These are phyloP conservation scores for Callorhinus ursinus DNA, from an alignment of 2,113 vertebrate species.

Conservation along the genomic window DNA sequence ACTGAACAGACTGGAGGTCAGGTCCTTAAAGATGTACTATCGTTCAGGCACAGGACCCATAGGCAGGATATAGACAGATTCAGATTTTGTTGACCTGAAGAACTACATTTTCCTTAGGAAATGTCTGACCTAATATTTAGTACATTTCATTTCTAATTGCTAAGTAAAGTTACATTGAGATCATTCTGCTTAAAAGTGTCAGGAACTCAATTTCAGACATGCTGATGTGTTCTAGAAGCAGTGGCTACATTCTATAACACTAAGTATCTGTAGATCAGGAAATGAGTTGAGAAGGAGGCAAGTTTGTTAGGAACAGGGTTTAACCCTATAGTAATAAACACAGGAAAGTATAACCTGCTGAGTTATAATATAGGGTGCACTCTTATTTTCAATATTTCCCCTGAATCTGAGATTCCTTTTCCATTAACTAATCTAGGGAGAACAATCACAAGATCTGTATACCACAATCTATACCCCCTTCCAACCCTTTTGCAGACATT, in stretches of 20 bases:
- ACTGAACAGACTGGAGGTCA: background rate
- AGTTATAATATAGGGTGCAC: background rate
- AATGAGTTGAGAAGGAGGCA: background rate
- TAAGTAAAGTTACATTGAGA: slow-evolving; percentile 8
- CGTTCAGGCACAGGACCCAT: background rate
- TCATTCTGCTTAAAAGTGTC: background rate
- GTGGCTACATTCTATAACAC: background rate
- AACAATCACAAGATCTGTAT: background rate
- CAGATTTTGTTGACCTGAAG: background rate
- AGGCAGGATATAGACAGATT: background rate
- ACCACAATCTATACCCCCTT: background rate
- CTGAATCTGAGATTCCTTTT: background rate
- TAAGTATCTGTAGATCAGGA: background rate
- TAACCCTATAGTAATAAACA: background rate
- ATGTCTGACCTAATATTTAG: background rate
- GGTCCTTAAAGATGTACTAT: background rate
- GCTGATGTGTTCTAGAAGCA: background rate
- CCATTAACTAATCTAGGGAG: background rate
- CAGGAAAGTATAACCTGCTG: background rate
- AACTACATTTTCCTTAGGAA: background rate
- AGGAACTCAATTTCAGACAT: background rate
- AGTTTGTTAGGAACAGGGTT: background rate
- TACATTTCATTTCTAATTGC: background rate
- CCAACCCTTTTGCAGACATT: background rate
- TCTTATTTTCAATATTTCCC: background rate